Conservation (phyloP, 2,888 invertebrate genomes). For the Euplexia lucipara region DNA sequence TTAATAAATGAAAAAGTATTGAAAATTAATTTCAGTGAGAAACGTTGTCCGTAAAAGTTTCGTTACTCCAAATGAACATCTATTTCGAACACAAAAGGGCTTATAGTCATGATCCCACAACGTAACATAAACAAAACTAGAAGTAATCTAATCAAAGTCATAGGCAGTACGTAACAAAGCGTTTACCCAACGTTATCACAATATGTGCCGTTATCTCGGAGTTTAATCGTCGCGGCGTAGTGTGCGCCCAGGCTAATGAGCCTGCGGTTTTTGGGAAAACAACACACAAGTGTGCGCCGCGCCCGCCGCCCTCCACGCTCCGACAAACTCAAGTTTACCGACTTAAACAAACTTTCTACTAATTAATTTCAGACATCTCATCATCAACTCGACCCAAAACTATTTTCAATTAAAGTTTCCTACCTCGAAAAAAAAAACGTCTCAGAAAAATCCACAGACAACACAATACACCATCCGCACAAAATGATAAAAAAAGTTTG, state of each 20-base stretch:
- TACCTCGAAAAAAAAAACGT: conserved; percentile 59
- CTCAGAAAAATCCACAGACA: conserved; percentile 67
- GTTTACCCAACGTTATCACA: conserved; percentile 80
- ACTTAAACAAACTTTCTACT: conserved; percentile 83
- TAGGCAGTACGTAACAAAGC: conserved; percentile 71
- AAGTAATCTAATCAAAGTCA: conserved; percentile 79
- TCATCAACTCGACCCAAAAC: conserved; percentile 31
- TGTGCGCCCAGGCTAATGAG: conserved; percentile 89
- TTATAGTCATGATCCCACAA: conserved; percentile 31
- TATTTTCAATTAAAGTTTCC: conserved; percentile 44
- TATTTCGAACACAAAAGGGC: conserved; percentile 45
- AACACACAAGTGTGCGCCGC: conserved; percentile 79
- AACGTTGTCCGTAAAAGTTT: neutral
- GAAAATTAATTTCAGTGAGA: neutral
- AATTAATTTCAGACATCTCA: conserved; percentile 77
- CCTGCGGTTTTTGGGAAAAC: conserved; percentile 87
- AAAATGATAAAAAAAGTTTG: conserved; percentile 80
- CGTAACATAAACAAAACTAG: conserved; percentile 73
- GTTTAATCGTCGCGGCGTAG: conserved; percentile 85
- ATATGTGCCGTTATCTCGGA: conserved; percentile 82
- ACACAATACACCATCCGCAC: conserved; percentile 77
- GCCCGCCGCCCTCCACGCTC: conserved; percentile 68
- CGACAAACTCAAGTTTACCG: conserved; percentile 74
- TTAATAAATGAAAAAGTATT: neutral
- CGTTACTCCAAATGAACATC: conserved; percentile 11